Conservation (phyloP, 2,888 invertebrate genomes). For the Pterobdella sp. region DNA sequence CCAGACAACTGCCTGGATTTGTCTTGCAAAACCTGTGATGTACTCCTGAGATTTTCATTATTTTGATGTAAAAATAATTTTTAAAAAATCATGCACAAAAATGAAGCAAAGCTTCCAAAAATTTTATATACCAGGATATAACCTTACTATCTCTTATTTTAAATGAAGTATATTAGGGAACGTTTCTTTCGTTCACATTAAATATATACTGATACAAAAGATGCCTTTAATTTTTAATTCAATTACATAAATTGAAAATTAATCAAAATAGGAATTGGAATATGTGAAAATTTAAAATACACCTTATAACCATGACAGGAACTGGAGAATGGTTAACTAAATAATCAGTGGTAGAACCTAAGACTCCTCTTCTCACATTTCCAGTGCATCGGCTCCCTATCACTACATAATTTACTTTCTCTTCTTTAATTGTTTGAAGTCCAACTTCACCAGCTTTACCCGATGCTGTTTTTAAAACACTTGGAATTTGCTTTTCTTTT, state of each 20-base stretch:
- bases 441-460: slow-evolving; percentile 38
- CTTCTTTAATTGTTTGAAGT: slow-evolving; percentile 36
- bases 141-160: too few relatives aligned
- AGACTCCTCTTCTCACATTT: slow-evolving; percentile 35
- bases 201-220: too few relatives aligned
- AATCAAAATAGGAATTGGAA: too few relatives aligned
- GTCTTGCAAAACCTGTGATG: background rate
- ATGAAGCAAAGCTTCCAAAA: too few relatives aligned
- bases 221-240: too few relatives aligned
- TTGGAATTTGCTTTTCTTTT: slow-evolving; percentile 37
- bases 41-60: background rate
- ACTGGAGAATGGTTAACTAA: slow-evolving; percentile 39
- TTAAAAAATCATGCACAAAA: too few relatives aligned
- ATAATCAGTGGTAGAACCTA: slow-evolving; percentile 38
- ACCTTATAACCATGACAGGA: slow-evolving; percentile 39
- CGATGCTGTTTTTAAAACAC: slow-evolving; percentile 36
- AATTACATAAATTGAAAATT: too few relatives aligned
- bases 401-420: slow-evolving; percentile 36
- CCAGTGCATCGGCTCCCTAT: slow-evolving; percentile 37
- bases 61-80: background rate
- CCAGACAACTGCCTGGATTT: slow-evolving; percentile 37
- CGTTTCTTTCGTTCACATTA: too few relatives aligned
- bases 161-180: too few relatives aligned
- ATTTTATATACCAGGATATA: too few relatives aligned
- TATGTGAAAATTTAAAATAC: too few relatives aligned